Percentiles rank a stretch among this genome's conserved stretches.
Conservation (phyloP, 2,797 vertebrate species). For the Cercopithecus diana region DNA sequence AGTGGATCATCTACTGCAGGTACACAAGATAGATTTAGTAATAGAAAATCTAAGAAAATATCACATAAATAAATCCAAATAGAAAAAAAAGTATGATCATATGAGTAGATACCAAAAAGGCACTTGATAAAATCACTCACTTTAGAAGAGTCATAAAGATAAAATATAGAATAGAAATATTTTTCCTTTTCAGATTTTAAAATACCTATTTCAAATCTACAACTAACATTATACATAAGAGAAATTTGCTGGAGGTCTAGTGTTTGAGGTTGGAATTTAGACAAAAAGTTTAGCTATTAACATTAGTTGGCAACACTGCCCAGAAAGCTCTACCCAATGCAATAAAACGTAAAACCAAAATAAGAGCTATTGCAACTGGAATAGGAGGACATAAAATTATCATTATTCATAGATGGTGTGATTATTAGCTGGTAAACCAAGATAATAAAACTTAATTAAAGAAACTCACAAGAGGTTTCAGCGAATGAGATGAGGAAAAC, state of each 20-base stretch:
- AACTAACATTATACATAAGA: background rate
- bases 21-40: background rate
- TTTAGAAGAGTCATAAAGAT: conserved; percentile 17
- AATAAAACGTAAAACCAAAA: background rate
- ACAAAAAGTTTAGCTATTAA: background rate
- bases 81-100: background rate
- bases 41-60: background rate
- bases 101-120: background rate
- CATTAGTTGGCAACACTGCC: background rate
- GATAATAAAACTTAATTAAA: conserved; percentile 69
- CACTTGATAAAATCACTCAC: conserved; percentile 1
- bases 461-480: conserved; percentile 57
- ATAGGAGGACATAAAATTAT: background rate
- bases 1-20: background rate
- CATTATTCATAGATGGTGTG: conserved; percentile 48
- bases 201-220: background rate
- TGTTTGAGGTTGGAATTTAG: background rate
- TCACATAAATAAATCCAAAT: background rate
- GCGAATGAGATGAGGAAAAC: background rate
- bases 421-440: conserved; percentile 58
- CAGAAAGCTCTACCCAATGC: background rate
- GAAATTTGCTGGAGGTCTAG: background rate
- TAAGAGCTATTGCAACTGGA: background rate
- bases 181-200: background rate
- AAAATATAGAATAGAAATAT: background rate